Evolutionary conservation across 2,888 invertebrate genomes (phyloP).

Genomic region (Caenorhabditis afra): DNA sequence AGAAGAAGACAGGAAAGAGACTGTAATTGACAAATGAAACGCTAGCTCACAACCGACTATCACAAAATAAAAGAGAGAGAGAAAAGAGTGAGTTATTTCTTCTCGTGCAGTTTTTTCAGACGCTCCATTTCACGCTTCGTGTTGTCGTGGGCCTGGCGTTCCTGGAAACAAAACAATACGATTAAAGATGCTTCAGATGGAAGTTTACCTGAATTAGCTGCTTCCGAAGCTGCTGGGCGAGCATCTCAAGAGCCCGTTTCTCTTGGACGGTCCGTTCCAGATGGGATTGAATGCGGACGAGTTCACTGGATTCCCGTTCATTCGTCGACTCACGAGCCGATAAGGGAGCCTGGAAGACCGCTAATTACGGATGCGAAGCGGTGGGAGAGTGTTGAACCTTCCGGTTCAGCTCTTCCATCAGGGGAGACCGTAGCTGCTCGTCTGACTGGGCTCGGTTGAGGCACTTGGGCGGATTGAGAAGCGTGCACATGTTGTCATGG

Average conservation of each 20-base stretch:
- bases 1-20: constrained; percentile 11
- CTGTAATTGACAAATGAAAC: constrained; percentile 18
- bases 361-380: not conserved
- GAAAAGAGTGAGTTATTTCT: constrained; percentile 36
- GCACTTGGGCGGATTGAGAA: constrained; percentile 69
- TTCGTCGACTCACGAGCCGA: constrained; percentile 68
- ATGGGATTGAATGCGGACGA: constrained; percentile 57
- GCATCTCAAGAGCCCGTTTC: constrained; percentile 65
- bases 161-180: constrained; percentile 46
- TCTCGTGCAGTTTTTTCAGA: constrained; percentile 61
- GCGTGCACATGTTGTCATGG: constrained; percentile 70
- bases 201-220: constrained; percentile 61
- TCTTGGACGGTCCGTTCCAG: constrained; percentile 64
- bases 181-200: not conserved
- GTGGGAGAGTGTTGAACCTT: constrained; percentile 21
- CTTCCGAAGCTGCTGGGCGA: constrained; percentile 64
- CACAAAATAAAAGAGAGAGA: constrained; percentile 14
- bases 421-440: constrained; percentile 62
- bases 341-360: constrained; percentile 61
- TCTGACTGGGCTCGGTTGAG: constrained; percentile 69
- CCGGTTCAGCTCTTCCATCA: constrained; percentile 59
- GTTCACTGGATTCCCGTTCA: constrained; percentile 61
- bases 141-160: constrained; percentile 67
- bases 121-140: constrained; percentile 68
- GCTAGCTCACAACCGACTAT: constrained; percentile 52